Conservation (phyloP, 2,797 vertebrate species). For the Girardinus metallicus region DNA sequence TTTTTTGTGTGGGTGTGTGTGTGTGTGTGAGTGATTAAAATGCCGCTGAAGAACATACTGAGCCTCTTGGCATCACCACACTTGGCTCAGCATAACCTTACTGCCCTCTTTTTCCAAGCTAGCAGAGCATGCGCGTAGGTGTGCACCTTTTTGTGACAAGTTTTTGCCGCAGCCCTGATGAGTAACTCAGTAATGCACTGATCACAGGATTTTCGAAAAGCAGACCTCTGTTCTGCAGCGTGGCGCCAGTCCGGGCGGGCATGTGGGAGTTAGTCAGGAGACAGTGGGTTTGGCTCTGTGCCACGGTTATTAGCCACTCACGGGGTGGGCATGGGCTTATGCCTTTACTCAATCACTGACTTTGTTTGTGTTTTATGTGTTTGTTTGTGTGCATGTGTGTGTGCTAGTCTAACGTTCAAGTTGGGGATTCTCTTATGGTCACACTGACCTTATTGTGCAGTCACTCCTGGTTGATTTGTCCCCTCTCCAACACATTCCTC, state of each 20-base stretch:
- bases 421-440: conserved; percentile 69
- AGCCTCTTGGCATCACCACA: conserved; percentile 68
- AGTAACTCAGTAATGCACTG: conserved; percentile 64
- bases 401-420: conserved; percentile 40
- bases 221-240: conserved; percentile 70
- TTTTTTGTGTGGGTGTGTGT: conserved; percentile 5
- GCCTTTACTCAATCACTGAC: conserved; percentile 68
- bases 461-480: conserved; percentile 75
- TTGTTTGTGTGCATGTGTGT: conserved; percentile 56
- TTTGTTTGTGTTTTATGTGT: conserved; percentile 67
- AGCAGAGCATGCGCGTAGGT: conserved; percentile 43
- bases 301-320: conserved; percentile 82
- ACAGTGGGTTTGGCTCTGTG: conserved; percentile 86
- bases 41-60: conserved; percentile 70
- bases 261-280: conserved; percentile 82
- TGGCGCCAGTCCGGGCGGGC: conserved; percentile 79
- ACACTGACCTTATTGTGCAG: conserved; percentile 79
- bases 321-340: conserved; percentile 74
- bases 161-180: conserved; percentile 23
- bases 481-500: conserved; percentile 75
- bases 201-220: conserved; percentile 73
- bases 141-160: conserved; percentile 8
- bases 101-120: conserved; percentile 67
- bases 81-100: conserved; percentile 66
- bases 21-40: conserved; percentile 56